Base-by-base conservation (phyloP, 2,797 vertebrate species). In the Megaceryle alcyon region DNA sequence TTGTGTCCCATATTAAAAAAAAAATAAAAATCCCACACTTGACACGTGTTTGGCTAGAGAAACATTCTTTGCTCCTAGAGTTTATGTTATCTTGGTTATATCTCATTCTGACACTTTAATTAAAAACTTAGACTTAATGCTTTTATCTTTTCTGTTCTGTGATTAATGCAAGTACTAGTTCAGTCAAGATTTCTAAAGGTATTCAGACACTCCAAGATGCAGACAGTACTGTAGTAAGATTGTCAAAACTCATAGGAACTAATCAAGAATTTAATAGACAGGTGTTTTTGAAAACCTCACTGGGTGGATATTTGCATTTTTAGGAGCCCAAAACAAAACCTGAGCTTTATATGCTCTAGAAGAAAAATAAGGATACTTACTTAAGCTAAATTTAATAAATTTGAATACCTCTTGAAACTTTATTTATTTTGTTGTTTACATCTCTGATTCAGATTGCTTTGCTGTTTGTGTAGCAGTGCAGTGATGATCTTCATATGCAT, bases 51-150 rank as follows among this genome's bases (percentile, higher is more conserved):
- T 72, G 39, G 21, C n/a, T 54, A 53, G 26, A 83, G 35, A 2
- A 86, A 6, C 12, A 35, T 37, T 75, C 49, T 85, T 75, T 91
- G 37, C n/a, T 75, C 4, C 43, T 54, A 18, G 19, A 73, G 25
- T 71, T 73, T 78, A 17, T 31, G 41, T 5, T 84, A 89, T 76
- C 75, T 85, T 75, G 29, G 64, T 86, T 93, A 78, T 95, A 76
- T 86, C 93, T 96, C 91, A 73, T 92, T 80, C 72, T 94, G 85
- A 93, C 87, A 83, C 37, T 91, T 94, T 92, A 92, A 95, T 95
- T 93, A 91, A 44, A 91, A 94, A 79, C 41, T 80, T 82, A 76
- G 57, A 82, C 53, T 72, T 81, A 75, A 86, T 75, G 56, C 26
- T 92, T 88, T 86, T 77, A 66, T 83, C 31, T 86, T 72, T 90